phyloP scores from a whole-genome alignment of 2,888 invertebrate genomes.

The Sarcophaga rosellei region DNA sequence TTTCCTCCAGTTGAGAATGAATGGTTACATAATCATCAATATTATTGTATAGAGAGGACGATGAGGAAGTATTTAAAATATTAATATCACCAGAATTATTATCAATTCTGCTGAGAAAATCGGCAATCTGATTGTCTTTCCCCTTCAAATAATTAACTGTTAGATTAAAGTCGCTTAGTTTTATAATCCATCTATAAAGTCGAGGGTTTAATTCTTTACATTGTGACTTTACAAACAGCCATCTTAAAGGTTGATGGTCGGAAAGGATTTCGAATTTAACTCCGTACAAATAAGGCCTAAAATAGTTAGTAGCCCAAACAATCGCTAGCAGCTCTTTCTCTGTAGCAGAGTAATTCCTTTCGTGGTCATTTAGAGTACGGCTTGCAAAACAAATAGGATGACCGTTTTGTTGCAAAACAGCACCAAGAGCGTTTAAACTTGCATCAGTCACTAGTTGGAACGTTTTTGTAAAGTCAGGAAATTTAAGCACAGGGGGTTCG shows the following conservation, averaged over 20 bases:
- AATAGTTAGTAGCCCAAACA: neutral
- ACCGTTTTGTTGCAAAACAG: no score
- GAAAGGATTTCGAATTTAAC: neutral
- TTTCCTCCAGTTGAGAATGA: neutral
- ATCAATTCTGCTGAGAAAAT: neutral
- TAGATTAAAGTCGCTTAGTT: neutral
- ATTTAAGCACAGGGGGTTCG: no score
- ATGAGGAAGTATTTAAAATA: neutral
- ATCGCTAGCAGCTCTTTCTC: no score
- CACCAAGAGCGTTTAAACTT: no score
- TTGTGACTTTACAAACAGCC: neutral
- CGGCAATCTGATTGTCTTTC: neutral
- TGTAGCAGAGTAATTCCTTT: no score
- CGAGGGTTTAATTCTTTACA: neutral
- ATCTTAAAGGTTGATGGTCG: neutral
- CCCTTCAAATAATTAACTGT: neutral
- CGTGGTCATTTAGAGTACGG: no score
- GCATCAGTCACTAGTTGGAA: no score
- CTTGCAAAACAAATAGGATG: no score
- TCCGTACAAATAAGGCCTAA: neutral
- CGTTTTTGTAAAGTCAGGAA: no score
- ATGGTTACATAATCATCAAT: neutral
- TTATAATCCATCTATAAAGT: neutral
- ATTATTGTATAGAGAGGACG: neutral
- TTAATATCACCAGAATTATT: neutral